These are phyloP conservation scores for Antennarius striatus DNA, from an alignment of 2,113 vertebrate species.

Conservation along the genomic window DNA sequence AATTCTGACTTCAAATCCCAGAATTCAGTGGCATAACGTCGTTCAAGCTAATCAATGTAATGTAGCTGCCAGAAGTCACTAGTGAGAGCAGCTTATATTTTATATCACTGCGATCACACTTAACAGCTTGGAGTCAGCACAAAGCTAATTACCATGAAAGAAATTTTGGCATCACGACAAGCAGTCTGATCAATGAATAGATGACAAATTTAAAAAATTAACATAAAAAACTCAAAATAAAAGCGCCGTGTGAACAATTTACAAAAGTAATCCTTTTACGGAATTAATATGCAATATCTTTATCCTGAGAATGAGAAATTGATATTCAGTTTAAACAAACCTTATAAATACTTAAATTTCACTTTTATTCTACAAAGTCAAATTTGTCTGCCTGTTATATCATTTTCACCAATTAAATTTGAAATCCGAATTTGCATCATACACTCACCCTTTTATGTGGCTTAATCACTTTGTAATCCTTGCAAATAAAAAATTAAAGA, in stretches of 20 bases:
- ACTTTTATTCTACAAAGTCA: background rate
- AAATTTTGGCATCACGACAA: background rate
- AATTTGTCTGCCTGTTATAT: background rate
- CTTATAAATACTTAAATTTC: background rate
- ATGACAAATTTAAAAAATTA: background rate
- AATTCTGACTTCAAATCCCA: too few species aligned
- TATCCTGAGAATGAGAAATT: background rate
- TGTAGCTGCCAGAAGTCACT: background rate
- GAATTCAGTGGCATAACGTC: slow-evolving; percentile 28
- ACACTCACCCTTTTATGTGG: too few species aligned
- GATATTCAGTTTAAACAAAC: background rate
- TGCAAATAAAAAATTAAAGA: too few species aligned
- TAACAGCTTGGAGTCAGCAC: background rate
- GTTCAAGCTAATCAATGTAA: slow-evolving; percentile 20
- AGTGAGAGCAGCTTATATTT: background rate
- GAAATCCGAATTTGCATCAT: too few species aligned
- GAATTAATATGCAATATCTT: background rate
- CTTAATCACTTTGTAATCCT: too few species aligned
- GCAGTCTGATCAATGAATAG: background rate
- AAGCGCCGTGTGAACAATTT: too few species aligned
- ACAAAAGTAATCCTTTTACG: background rate
- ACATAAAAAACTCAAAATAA: background rate
- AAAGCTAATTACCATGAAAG: background rate
- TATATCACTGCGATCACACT: background rate
- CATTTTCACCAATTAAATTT: too few species aligned